Base-by-base conservation (phyloP, 2,797 vertebrate genomes). In the Bryconaethiops microstoma region DNA sequence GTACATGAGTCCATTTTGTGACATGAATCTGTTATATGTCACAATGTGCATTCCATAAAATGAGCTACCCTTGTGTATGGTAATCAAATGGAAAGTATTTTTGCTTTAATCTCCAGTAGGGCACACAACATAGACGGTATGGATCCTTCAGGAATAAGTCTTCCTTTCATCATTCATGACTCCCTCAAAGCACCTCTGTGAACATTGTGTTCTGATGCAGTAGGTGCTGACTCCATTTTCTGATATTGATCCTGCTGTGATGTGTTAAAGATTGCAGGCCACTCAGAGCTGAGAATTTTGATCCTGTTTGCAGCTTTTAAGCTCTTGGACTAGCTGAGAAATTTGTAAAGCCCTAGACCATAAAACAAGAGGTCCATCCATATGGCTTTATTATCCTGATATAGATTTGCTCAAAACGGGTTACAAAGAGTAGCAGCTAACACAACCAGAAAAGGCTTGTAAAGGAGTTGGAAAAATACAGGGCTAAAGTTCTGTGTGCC, bases 201-300 rank as follows among this genome's bases (percentile, higher is more conserved):
- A 59, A 59, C 39, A 21, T 1, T 60, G 35, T 21, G 35, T 35
- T 74, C 35, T 60, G 72, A 60, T 74, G 39, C n/a, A 7, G 17
- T 19, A 74, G n/a, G 39, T 4, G 10, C 54, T 23, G 39, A n/a
- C 39, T 60, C 55, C 39, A 74, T 74, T 74, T 74, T 74, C 72
- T 60, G 2, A 1, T 60, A 74, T 74, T 17, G 72, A 74, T 74
- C 55, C 7, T 74, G 19, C 19, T 12, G n/a, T 19, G n/a, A 74
- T 45, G 72, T 74, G 72, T 60, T 74, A 60, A 74, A 74, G 72
- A 74, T 74, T 74, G 72, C 39, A 74, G 55, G 13, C 16, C 4
- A 7, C 45, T 55, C 45, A 16, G 54, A 2, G 19, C 25, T 8
- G 39, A 60, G 39, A 45, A 74, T 60, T 74, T 45, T 74, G 72